Evolutionary conservation across 1,140 invertebrate genomes (phyloP).

Genomic region (Parasteatoda tepidariorum): DNA sequence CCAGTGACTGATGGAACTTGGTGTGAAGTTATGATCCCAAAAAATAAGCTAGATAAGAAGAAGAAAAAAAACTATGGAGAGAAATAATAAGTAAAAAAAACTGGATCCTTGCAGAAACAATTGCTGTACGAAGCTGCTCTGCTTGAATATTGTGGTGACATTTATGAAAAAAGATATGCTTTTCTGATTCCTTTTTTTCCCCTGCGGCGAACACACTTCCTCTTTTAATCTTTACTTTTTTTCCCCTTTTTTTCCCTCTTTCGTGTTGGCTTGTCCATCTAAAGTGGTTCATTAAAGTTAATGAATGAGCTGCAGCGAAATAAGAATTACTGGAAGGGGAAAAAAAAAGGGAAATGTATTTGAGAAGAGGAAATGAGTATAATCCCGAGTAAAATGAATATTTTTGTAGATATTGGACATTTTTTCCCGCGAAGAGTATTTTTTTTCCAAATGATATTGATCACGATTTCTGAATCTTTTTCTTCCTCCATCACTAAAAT

Average conservation of each 20-base stretch:
- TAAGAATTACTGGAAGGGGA: too few relatives aligned
- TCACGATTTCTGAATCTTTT: too few relatives aligned
- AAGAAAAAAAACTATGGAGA: neutral
- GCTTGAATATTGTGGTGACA: conserved; percentile 31
- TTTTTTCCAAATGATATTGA: too few relatives aligned
- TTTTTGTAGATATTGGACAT: too few relatives aligned
- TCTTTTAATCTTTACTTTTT: neutral
- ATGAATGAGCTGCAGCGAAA: neutral
- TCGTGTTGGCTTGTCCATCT: conserved; percentile 28
- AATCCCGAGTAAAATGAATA: too few relatives aligned
- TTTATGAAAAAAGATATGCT: conserved; percentile 30
- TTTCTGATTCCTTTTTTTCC: neutral
- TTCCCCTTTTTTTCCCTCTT: neutral
- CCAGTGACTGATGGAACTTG: conserved; percentile 30
- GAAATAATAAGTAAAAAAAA: conserved; percentile 2
- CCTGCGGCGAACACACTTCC: neutral
- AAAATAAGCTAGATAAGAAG: neutral
- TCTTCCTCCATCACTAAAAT: too few relatives aligned
- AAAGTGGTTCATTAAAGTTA: conserved; percentile 58
- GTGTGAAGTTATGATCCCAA: conserved; percentile 43
- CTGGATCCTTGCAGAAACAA: neutral
- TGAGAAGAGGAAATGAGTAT: too few relatives aligned
- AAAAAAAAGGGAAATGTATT: too few relatives aligned
- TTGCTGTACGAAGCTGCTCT: neutral
- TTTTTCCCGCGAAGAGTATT: too few relatives aligned